Percentiles rank a stretch among this genome's conserved stretches.
These are phyloP conservation scores for Zaprionus tsacasi DNA, from an alignment of 1,140 invertebrate species.

Conservation along the genomic window DNA sequence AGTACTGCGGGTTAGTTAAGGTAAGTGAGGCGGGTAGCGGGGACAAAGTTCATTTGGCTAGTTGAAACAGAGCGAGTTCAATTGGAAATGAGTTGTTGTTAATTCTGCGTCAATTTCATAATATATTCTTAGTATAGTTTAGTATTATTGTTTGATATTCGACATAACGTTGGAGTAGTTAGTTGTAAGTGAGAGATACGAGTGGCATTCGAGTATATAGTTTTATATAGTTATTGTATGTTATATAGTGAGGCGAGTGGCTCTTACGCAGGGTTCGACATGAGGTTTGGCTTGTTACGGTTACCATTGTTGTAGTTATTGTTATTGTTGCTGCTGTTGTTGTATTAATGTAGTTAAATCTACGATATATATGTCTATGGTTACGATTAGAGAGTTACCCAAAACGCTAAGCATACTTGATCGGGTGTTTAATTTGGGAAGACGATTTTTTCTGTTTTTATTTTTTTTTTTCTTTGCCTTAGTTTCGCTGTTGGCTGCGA, in stretches of 20 bases:
- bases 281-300: constrained; percentile 42
- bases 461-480: neutral
- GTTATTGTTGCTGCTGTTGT: constrained; percentile 26
- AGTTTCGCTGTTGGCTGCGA: constrained; percentile 50
- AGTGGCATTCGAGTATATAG: constrained; percentile 64
- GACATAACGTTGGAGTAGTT: constrained; percentile 36
- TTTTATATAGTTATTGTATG: constrained; percentile 13
- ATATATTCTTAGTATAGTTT: constrained; percentile 49
- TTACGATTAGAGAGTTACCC: constrained; percentile 23
- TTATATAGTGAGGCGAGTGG: constrained; percentile 69
- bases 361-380: constrained; percentile 12
- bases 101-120: constrained; percentile 56
- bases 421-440: constrained; percentile 6
- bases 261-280: constrained; percentile 60
- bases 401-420: constrained; percentile 66
- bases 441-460: constrained; percentile 11
- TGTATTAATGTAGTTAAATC: constrained; percentile 34
- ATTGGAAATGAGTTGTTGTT: constrained; percentile 76
- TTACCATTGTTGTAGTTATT: constrained; percentile 16
- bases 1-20: constrained; percentile 10
- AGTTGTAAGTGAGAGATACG: constrained; percentile 72
- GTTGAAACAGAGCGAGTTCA: constrained; percentile 81
- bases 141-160: constrained; percentile 55
- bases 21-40: constrained; percentile 16
- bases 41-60: constrained; percentile 35